A percentile compares a stretch with the other conserved stretches of the same genome.
phyloP scores from a whole-genome alignment of 2,797 vertebrate species.

The Nasua narica region DNA sequence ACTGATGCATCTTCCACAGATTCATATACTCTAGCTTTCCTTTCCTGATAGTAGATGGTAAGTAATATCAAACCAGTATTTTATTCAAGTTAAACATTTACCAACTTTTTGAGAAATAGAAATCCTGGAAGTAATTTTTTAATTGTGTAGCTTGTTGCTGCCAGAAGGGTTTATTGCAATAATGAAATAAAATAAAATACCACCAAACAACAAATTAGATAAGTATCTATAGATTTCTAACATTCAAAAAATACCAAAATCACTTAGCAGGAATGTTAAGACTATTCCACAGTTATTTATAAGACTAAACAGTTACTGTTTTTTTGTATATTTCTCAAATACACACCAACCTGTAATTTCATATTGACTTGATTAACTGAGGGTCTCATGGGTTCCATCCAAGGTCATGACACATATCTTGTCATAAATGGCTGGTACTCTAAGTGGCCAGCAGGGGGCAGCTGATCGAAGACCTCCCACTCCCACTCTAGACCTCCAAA shows the following conservation, averaged over 20 bases:
- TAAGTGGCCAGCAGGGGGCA: background rate
- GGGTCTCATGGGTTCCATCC: background rate
- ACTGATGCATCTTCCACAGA: background rate
- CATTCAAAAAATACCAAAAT: background rate
- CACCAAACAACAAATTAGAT: background rate
- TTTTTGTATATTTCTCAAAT: background rate
- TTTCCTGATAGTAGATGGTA: background rate
- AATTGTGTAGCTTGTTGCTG: background rate
- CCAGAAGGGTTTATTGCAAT: background rate
- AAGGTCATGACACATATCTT: background rate
- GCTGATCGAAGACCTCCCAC: background rate
- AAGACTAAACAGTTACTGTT: background rate
- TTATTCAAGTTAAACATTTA: background rate
- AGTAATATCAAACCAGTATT: background rate
- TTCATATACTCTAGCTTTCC: background rate
- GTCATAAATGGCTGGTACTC: background rate
- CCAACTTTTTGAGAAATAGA: background rate
- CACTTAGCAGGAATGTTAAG: background rate
- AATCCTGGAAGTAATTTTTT: background rate
- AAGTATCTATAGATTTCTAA: background rate
- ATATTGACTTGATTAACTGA: background rate
- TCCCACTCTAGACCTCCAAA: background rate
- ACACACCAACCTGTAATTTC: background rate
- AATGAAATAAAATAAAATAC: background rate
- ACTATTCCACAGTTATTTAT: background rate